Evolutionary conservation across 2,797 vertebrate species (phyloP), one percentile per base, ranked within the genome.

Genomic region (Lophius americanus): DNA sequence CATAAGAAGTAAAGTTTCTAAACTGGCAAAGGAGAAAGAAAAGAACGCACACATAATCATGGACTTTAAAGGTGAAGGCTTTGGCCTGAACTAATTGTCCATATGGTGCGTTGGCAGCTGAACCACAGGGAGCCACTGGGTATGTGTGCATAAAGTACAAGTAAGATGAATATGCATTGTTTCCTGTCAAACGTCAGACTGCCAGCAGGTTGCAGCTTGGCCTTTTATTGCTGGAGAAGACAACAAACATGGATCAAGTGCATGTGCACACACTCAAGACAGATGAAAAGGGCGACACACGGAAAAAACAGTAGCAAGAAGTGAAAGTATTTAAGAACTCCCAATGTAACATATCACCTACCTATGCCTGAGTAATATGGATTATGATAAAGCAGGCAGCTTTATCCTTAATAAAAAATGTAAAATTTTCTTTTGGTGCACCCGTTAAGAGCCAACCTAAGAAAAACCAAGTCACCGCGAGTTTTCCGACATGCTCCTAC

Each of bases 61-160:
- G 1, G 42, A 62, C 73, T 85, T 85, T 78, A 79, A 85, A 88
- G 86, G 88, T 89, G 85, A 88, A 84, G 85, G 79, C 81, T 64
- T 64, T 64, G 85, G 85, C 86, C 89, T 86, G 74, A 81, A 85
- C 85, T 91, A 91, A 90, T 91, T 9, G 73, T 71, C 87, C 88
- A 85, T 90, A 89, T 13, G 88, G 80, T 59, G 51, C 4, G 9
- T 66, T 83, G 87, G 81, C 76, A 85, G 81, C 71, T 14, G 47
- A 72, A 46, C 86, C 53, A 33, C 86, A 39, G 88, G 86, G 75
- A 68, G 76, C 63, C 64, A 10, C 51, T 52, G 12, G n/a, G 44
- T 42, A 41, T 65, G 44, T 75, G 68, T 54, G 42, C 42, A 60
- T 4, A 53, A 35, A 47, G 7, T 41, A 23, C 23, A 23, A 53